Base-by-base conservation (phyloP, 2,888 invertebrate species). In the Blera fallax region DNA sequence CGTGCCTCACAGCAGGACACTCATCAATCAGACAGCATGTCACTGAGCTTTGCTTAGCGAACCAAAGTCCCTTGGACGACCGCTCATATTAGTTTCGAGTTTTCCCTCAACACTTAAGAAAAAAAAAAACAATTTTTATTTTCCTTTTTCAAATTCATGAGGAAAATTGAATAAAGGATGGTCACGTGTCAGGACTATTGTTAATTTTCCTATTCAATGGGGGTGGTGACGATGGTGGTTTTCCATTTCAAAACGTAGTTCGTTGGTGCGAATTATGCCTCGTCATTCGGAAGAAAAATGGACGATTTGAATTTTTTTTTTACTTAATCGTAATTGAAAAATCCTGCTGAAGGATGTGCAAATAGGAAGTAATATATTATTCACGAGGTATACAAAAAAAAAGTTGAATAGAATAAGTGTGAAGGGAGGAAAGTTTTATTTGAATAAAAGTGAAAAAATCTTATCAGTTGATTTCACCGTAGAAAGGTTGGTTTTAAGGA, bases 131-230 rank as follows among this genome's bases (percentile, higher is more conserved):
- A 10, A 29, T 62, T 62, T 37, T 37, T 21, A 58, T 58, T 34
- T 27, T 37, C 16, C 10, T 18, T 45, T 73, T 29, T 50, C 24
- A 72, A 76, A 64, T 74, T 73, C 79, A 84, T 67, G 43, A 52
- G 43, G 67, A 84, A 87, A 69, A 76, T 74, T 58, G 54, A 72
- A 64, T 45, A 77, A 73, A 76, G 67, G 52, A 72, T 32, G 85
- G 87, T 82, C 87, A 87, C 87, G 87, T 87, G 87, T 72, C 87
- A 54, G 58, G 72, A 67, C 65, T 82, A 82, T 82, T 82, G 87
- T 87, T 87, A 82, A 87, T 87, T 82, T 80, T 82, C 74, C 21
- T 72, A 60, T 74, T 69, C 82, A 67, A 65, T 65, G 73, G 65
- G 58, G 78, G 70, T 18, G 40, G 60, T 45, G 50, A 18, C 48